A percentile compares a stretch with the other conserved stretches of the same genome.
Conservation (phyloP, 2,113 vertebrate genomes). For the Eurystomus gularis region DNA sequence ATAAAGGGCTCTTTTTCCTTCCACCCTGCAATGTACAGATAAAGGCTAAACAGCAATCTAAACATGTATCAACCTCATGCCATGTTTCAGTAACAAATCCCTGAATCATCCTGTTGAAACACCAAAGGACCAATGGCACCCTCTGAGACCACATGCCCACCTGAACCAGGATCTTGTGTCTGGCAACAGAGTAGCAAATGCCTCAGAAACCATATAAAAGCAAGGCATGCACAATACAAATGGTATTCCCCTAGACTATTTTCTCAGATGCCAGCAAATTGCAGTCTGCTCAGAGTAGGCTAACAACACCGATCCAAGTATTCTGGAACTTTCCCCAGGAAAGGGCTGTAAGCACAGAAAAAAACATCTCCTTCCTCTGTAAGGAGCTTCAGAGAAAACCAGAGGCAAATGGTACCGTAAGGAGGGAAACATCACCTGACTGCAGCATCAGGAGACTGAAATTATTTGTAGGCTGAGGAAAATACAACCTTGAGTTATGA, state of each 20-base stretch:
- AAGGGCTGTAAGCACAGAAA: background rate
- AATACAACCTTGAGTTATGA: background rate
- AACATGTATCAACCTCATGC: background rate
- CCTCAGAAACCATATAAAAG: background rate
- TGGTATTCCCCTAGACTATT: background rate
- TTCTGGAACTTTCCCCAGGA: background rate
- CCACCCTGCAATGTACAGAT: rapidly evolving
- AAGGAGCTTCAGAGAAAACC: background rate
- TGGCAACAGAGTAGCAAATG: background rate
- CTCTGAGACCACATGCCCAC: background rate
- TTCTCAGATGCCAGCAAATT: background rate
- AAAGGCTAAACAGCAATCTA: background rate
- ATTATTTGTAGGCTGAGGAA: background rate
- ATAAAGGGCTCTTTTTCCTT: background rate
- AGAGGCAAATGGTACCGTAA: background rate
- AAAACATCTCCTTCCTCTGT: background rate
- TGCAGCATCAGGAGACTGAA: background rate
- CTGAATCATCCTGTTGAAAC: background rate
- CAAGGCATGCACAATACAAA: background rate
- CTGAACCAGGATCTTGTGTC: background rate
- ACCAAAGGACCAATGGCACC: background rate
- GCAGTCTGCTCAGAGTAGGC: background rate
- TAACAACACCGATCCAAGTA: background rate
- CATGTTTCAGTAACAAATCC: background rate
- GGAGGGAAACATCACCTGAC: background rate